Percentiles rank a stretch among this genome's conserved stretches.
These are phyloP conservation scores for Hippopotamus amphibius DNA, from an alignment of 2,113 vertebrate species.

Conservation along the genomic window DNA sequence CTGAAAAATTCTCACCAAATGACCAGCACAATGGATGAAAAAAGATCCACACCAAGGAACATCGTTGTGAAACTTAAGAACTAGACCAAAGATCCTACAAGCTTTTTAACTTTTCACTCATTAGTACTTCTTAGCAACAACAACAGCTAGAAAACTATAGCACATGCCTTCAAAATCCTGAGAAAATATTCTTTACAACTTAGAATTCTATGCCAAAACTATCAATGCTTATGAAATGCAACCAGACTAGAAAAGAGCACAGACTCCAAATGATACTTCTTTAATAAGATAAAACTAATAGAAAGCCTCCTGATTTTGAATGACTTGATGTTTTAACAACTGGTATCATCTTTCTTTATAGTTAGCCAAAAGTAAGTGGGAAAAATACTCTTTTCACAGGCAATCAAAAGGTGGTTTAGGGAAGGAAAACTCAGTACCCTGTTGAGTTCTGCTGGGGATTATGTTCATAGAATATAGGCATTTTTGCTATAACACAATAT, in stretches of 20 bases:
- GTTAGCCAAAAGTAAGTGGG: not conserved
- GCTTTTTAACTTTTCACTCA: not conserved
- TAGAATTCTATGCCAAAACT: not conserved
- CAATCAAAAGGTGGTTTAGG: not conserved
- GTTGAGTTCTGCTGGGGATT: not conserved
- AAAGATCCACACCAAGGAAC: not conserved
- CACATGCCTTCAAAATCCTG: not conserved
- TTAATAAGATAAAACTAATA: constrained; percentile 28
- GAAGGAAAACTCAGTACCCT: not conserved
- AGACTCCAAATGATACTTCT: not conserved
- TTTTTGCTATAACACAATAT: not conserved
- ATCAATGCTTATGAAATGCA: not conserved
- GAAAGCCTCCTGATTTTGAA: not conserved
- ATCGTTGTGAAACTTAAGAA: not conserved
- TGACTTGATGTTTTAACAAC: not conserved
- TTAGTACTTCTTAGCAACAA: not conserved
- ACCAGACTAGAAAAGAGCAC: not conserved
- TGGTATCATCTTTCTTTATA: not conserved
- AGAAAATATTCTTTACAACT: not conserved
- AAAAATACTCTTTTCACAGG: not conserved
- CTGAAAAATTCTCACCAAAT: not conserved
- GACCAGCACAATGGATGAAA: not conserved
- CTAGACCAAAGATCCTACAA: not conserved
- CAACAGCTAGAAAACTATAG: not conserved
- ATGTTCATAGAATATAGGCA: not conserved